Percentiles rank a stretch among this genome's conserved stretches.
These are phyloP conservation scores for Apomyelois bistriatella DNA, from an alignment of 2,888 invertebrate species.

Conservation along the genomic window DNA sequence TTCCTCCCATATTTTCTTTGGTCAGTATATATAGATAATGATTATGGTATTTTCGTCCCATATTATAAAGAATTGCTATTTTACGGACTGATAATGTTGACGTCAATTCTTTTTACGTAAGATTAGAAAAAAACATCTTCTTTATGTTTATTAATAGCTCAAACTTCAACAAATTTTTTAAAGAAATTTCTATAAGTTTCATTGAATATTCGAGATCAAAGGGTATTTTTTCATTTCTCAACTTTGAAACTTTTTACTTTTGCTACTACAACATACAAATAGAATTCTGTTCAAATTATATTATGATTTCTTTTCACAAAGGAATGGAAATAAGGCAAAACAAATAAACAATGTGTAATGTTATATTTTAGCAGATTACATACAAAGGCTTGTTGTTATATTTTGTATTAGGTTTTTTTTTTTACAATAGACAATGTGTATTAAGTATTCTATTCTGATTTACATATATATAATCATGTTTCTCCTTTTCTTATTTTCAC, in stretches of 20 bases:
- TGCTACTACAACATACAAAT: background rate
- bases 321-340: background rate
- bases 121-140: background rate
- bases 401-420: no score
- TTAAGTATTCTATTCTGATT: no score
- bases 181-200: background rate
- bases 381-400: no score
- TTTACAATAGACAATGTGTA: no score
- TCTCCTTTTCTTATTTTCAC: no score
- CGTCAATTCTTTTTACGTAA: no score
- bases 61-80: background rate
- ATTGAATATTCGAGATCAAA: background rate
- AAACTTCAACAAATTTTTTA: background rate
- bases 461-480: no score
- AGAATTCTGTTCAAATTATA: background rate
- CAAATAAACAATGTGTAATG: no score
- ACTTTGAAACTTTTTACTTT: background rate
- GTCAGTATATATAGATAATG: no score
- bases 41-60: no score
- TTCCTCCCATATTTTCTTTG: no score
- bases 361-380: no score
- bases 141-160: slow-evolving; percentile 2
- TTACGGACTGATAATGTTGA: background rate
- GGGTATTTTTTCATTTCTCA: background rate
- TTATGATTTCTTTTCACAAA: background rate